phyloP scores from a whole-genome alignment of 2,888 invertebrate species.

The Schizotus pectinicornis region DNA sequence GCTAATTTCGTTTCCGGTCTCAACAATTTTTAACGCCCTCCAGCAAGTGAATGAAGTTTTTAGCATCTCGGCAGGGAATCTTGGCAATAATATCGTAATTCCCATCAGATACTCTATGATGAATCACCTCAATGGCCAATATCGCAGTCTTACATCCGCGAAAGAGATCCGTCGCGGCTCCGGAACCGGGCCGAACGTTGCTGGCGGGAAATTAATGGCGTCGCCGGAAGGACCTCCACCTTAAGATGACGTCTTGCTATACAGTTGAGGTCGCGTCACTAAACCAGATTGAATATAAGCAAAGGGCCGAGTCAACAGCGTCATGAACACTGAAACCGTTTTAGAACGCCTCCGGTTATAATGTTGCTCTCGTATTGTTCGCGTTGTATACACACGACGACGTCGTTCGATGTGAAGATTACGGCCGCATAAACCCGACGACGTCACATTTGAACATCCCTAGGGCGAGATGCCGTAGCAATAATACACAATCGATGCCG shows the following conservation, averaged over 20 bases:
- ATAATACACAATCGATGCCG: constrained; percentile 16
- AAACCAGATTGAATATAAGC: constrained; percentile 1
- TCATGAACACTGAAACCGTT: constrained; percentile 1
- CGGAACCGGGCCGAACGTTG: constrained; percentile 3
- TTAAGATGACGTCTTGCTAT: not conserved
- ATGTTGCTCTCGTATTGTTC: constrained; percentile 15
- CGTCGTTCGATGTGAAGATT: constrained; percentile 19
- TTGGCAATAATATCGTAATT: too few species aligned
- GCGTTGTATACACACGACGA: constrained; percentile 5
- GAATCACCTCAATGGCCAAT: constrained; percentile 3
- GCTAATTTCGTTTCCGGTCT: too few species aligned
- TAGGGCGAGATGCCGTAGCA: constrained; percentile 11
- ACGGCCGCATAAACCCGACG: constrained; percentile 17
- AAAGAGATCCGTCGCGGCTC: too few species aligned
- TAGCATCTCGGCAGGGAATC: too few species aligned
- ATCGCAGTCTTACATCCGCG: not conserved
- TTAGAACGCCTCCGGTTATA: constrained; percentile 14
- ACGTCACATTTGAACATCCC: constrained; percentile 18
- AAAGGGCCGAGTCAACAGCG: constrained; percentile 4
- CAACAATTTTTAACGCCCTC: too few species aligned
- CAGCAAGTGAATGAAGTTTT: too few species aligned
- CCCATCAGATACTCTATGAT: too few species aligned
- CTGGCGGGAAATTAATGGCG: constrained; percentile 10
- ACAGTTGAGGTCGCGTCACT: not conserved
- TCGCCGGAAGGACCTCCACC: constrained; percentile 3